Evolutionary conservation across 1,140 invertebrate species (phyloP), one percentile per base, ranked within the genome.

Genomic region (Drosophila micromelanica): DNA sequence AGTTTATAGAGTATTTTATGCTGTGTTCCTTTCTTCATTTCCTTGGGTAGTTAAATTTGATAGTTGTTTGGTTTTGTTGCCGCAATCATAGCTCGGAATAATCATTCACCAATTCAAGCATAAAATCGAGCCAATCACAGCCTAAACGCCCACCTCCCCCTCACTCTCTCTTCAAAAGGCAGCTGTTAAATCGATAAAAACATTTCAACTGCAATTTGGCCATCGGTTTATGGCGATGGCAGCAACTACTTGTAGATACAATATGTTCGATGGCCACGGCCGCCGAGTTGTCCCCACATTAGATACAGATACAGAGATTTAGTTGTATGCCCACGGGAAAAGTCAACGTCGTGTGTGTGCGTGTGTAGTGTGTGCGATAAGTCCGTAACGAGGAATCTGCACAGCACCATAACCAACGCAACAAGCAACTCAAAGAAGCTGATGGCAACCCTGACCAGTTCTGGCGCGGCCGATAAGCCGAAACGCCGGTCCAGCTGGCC

Each of bases 101-200:
- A 38, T 3, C 11, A 43, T 27, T 43, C 56, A 13, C 30, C 43
- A 48, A 30, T 23, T 17, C 55, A 13, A 35, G 32, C 32, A 9
- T 8, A 13, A 48, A 72, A 65, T 56, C 51, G 38, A 62, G 23
- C 30, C 45, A 40, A 32, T 17, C 37, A 13, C 51, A 20, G 5
- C 9, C 15, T 12, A 60, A 37, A 15, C 38, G 20, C 12, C 23
- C 5, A 1, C 42, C 35, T 20, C 7, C 5, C 20, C 38, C 20
- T 27, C 15, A 7, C 1, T 35, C 35, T 15, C 11, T 5, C 20
- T 20, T 7, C 8, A 15, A 11, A 61, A 60, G 27, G 23, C 56
- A 56, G 56, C 80, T 89, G 84, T 89, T 89, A 60, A 89, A 89
- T 89, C 84, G 84, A 89, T 89, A 89, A 80, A 81, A 67, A 67